Evolutionary conservation across 2,113 vertebrate species (phyloP), one percentile per base, ranked within the genome.

Genomic region (Strix aluco): DNA sequence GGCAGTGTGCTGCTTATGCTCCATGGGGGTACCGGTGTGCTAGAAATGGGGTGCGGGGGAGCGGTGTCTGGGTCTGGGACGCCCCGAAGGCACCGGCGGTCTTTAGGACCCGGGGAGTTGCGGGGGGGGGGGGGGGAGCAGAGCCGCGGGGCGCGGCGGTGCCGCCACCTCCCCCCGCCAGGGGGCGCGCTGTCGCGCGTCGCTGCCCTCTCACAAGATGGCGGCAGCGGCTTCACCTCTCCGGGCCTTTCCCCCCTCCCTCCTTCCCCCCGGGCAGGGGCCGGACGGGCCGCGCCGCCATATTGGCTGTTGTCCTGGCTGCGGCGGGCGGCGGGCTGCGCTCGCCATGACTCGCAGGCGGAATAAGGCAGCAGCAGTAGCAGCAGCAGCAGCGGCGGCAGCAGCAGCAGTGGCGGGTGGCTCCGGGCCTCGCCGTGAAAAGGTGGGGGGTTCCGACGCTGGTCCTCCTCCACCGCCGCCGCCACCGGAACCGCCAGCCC

Each of bases 301-400:
- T 99, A 99, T 99, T 99, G 98, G 98, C 99, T 99, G 99, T 99
- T 99, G 98, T 99, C 98, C 99, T 98, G 98, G 98, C 98, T 98
- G 98, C 98, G 98, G 98, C 98, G 98, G 97, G 97, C 97, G 97
- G 95, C 72, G 92, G 72, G 72, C 18, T 95, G 92, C 83, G 77
- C 75, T 85, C 84, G 92, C 98, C 86, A 99, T 99, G 99, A 98
- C 99, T 91, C 98, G 99, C 98, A 99, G 99, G 98, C 98, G 99
- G 98, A 99, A 98, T 95, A 99, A 99, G 96, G 94, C 93, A 82
- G 65, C 90, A 8, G 82, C 85, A 8, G 86, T 90, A 1, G 67
- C 92, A 42, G 55, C 69, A 18, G 62, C 80, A 1, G 67, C 92
- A 38, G 55, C 69, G 36, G n/a, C 72, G 42, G 58, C 44, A 5